phyloP scores from a whole-genome alignment of 2,797 vertebrate genomes.

The Triplophysa yarkandensis region DNA sequence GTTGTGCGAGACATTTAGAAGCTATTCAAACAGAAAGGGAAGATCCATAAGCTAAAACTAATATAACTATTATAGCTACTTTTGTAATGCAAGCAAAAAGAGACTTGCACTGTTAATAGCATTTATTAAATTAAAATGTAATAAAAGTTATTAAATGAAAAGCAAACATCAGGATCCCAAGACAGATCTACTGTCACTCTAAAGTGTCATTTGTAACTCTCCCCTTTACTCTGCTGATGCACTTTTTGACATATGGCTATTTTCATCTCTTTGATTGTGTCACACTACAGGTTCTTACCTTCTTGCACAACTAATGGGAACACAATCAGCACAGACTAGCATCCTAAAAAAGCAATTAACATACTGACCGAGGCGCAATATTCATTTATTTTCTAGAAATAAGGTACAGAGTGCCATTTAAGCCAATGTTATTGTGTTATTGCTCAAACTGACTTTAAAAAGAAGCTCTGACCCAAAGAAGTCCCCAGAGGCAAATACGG shows the following conservation, averaged over 20 bases:
- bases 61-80: not conserved
- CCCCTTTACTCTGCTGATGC: not conserved
- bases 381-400: constrained; percentile 7
- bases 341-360: constrained; percentile 13
- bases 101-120: not conserved
- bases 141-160: not conserved
- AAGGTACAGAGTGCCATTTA: not conserved
- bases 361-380: not conserved
- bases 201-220: not conserved
- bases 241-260: not conserved
- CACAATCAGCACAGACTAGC: not conserved
- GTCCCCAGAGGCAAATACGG: not conserved
- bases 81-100: not conserved
- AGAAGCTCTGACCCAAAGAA: constrained; percentile 16
- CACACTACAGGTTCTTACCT: not conserved
- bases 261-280: not conserved
- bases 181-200: not conserved
- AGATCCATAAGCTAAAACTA: not conserved
- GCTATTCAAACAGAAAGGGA: not conserved
- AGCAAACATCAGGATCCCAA: not conserved
- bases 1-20: not conserved
- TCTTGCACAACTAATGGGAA: not conserved
- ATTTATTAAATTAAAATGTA: not conserved
- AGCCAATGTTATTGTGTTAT: not conserved
- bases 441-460: constrained; percentile 18